A percentile compares a stretch with the other conserved stretches of the same genome.
Evolutionary conservation across 2,797 vertebrate species (phyloP).

Genomic region (Euphonia xanthogaster): DNA sequence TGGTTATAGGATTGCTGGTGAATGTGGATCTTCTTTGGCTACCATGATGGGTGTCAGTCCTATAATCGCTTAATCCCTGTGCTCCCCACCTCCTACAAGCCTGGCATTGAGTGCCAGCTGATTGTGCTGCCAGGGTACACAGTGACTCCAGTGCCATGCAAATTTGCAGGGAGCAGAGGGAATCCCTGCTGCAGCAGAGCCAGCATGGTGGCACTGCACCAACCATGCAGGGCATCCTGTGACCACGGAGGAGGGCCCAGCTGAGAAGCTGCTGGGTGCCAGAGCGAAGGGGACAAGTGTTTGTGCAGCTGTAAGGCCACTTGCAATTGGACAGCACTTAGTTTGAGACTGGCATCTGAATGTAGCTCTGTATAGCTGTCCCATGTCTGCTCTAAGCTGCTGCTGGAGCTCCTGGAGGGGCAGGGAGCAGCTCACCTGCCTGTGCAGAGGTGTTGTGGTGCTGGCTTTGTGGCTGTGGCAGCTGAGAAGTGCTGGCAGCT

Average conservation of each 20-base stretch:
- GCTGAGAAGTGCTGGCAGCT: not conserved
- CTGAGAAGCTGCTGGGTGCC: not conserved
- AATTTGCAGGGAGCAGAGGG: not conserved
- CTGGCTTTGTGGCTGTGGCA: not conserved
- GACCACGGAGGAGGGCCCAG: fast-evolving
- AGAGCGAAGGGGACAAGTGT: not conserved
- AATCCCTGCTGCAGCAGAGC: not conserved
- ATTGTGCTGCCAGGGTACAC: not conserved
- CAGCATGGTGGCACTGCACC: not conserved
- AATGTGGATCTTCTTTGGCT: not conserved
- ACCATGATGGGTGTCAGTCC: not conserved
- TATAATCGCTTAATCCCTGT: not conserved
- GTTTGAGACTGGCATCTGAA: not conserved
- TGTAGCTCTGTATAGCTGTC: not conserved
- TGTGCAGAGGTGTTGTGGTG: fast-evolving
- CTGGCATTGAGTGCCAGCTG: not conserved
- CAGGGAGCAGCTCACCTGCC: not conserved
- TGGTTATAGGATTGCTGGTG: not conserved
- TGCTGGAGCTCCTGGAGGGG: not conserved
- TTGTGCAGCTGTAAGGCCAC: not conserved
- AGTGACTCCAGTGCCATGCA: not conserved
- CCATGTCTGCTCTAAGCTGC: not conserved
- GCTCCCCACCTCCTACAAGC: not conserved
- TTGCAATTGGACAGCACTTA: not conserved
- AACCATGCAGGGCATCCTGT: not conserved